These are phyloP conservation scores for Syngnathus floridae DNA, from an alignment of 2,113 vertebrate genomes.

Conservation along the genomic window DNA sequence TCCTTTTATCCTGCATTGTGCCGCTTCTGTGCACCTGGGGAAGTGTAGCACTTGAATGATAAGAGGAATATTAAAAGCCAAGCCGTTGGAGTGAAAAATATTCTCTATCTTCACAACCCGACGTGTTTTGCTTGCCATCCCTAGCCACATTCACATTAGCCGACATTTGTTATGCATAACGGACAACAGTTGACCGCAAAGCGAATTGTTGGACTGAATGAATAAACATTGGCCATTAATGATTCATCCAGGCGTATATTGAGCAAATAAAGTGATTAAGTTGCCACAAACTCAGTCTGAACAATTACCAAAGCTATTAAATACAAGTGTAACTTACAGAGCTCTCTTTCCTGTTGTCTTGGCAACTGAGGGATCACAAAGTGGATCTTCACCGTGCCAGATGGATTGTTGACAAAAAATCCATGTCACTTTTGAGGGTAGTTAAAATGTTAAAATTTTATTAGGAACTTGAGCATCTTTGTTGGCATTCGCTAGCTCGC, in stretches of 20 bases:
- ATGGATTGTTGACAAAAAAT: neutral
- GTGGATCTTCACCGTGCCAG: neutral
- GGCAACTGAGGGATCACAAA: neutral
- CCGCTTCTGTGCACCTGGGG: slow-evolving; percentile 51
- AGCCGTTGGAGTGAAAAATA: slow-evolving; percentile 42
- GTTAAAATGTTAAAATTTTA: no score
- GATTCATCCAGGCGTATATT: slow-evolving; percentile 36
- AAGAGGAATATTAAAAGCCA: slow-evolving; percentile 56
- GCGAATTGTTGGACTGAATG: slow-evolving; percentile 12
- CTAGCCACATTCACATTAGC: slow-evolving; percentile 12
- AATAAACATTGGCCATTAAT: slow-evolving; percentile 27
- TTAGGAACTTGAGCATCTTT: no score
- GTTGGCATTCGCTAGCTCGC: neutral
- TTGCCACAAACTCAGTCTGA: neutral
- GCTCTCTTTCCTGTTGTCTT: neutral
- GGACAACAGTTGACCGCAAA: slow-evolving; percentile 9
- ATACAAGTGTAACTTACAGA: slow-evolving; percentile 27
- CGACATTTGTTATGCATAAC: slow-evolving; percentile 17
- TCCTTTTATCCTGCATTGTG: slow-evolving; percentile 60
- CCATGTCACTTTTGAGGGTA: no score
- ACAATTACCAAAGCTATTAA: slow-evolving; percentile 37
- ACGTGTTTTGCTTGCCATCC: slow-evolving; percentile 25
- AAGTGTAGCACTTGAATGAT: slow-evolving; percentile 58
- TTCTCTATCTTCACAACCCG: slow-evolving; percentile 18
- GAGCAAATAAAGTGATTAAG: slow-evolving; percentile 38